Evolutionary conservation across 1,140 invertebrate species (phyloP).

Genomic region (Listronotus oregonensis): DNA sequence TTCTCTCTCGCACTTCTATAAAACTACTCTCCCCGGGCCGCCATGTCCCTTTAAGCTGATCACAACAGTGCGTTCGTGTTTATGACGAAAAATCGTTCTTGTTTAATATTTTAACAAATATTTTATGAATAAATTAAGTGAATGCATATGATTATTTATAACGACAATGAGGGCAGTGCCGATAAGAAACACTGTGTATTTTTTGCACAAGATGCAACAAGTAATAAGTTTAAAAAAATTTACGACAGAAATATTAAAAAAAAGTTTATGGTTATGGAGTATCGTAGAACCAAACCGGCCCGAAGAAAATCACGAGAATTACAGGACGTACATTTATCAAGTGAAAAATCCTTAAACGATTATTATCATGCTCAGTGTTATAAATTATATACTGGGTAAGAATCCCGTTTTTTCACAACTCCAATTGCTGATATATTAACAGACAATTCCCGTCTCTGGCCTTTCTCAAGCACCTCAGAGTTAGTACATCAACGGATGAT

Average conservation of each 20-base stretch:
- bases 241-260: slow-evolving; percentile 17
- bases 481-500: slow-evolving; percentile 32
- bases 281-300: slow-evolving; percentile 19
- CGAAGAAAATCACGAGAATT: slow-evolving; percentile 17
- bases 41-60: neutral
- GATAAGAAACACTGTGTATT: slow-evolving; percentile 20
- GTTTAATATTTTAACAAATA: no score
- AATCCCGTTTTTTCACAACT: slow-evolving; percentile 22
- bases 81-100: no score
- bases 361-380: slow-evolving; percentile 22
- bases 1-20: neutral
- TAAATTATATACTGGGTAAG: slow-evolving; percentile 26
- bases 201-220: slow-evolving; percentile 20
- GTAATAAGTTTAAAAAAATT: slow-evolving; percentile 10
- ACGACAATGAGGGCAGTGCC: slow-evolving; percentile 3
- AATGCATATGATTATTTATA: no score
- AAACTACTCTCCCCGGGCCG: neutral
- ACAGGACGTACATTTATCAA: slow-evolving; percentile 13
- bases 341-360: slow-evolving; percentile 19
- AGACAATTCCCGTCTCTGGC: slow-evolving; percentile 16
- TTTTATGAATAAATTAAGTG: no score
- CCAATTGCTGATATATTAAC: slow-evolving; percentile 14
- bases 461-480: slow-evolving; percentile 11
- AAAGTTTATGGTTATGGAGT: slow-evolving; percentile 26
- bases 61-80: neutral